Base-by-base conservation (phyloP, 2,888 invertebrate species). In the Lathronympha strigana region DNA sequence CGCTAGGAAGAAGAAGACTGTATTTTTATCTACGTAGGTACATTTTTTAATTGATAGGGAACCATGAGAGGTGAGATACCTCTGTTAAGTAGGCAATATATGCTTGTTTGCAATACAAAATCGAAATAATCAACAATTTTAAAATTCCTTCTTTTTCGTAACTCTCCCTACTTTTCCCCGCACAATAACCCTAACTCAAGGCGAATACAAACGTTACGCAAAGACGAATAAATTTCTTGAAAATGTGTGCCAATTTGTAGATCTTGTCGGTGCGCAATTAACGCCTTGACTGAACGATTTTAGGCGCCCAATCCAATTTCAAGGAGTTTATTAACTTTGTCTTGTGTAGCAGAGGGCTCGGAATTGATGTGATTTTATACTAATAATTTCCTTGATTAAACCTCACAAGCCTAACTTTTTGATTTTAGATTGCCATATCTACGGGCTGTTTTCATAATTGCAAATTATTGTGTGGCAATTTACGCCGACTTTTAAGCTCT, bases 201-300 rank as follows among this genome's bases (percentile, higher is more conserved):
- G 45, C 36, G 15, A 1, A 17, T n/a, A 17, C 58, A 49, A 40
- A 43, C 31, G 40, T 31, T 51, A 38, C 50, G 64, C 15, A 64
- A 38, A 36, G 51, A 25, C 15, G 58, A 53, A 60, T 60, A 63
- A 63, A 60, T 58, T 45, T 51, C 58, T 51, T 53, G 58, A 64
- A 64, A 64, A 58, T 53, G 64, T 64, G 45, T 58, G 50, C 57
- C 64, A 60, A 64, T 64, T 58, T 64, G 58, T 60, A 64, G 36
- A 60, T 64, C 58, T 64, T 38, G 64, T 47, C 64, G 58, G 58
- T 58, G 51, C 51, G 58, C 58, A 64, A 64, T 64, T 64, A 64
- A 53, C 64, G 45, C 58, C 25, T 51, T 60, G 58, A 64, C 64
- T 64, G 64, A 64, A 64, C 58, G 64, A 64, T 64, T 64, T 36